Evolutionary conservation across 1,140 invertebrate species (phyloP).

Genomic region (Bactericera cockerelli): DNA sequence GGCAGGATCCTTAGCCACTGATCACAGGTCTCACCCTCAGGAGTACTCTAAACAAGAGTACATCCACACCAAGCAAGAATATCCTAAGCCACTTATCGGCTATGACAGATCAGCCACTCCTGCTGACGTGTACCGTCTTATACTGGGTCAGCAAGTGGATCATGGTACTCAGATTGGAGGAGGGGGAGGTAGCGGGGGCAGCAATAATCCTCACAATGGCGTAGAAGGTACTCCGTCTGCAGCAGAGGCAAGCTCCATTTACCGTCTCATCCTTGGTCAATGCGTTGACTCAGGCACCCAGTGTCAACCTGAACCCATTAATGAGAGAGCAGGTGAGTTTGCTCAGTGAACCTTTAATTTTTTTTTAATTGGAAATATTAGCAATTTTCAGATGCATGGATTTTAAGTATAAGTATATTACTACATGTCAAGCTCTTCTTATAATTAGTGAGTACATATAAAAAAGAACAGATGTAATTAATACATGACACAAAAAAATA

Average conservation of each 20-base stretch:
- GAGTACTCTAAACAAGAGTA: neutral
- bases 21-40: neutral
- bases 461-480: no score
- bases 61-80: neutral
- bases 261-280: neutral
- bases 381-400: no score
- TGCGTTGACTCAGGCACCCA: neutral
- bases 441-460: no score
- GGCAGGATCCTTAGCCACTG: neutral
- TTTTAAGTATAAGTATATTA: no score
- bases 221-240: neutral
- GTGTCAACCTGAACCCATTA: no score
- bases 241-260: conserved; percentile 4
- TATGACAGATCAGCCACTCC: neutral
- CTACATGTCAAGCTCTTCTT: no score
- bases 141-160: neutral
- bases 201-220: neutral
- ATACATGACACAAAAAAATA: no score
- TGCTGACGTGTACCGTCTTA: neutral
- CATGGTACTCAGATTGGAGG: neutral
- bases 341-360: no score
- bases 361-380: no score
- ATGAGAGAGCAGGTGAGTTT: no score
- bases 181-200: neutral
- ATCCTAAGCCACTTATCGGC: neutral